phyloP scores from a whole-genome alignment of 2,113 vertebrate genomes.

The Bolborhynchus lineola region DNA sequence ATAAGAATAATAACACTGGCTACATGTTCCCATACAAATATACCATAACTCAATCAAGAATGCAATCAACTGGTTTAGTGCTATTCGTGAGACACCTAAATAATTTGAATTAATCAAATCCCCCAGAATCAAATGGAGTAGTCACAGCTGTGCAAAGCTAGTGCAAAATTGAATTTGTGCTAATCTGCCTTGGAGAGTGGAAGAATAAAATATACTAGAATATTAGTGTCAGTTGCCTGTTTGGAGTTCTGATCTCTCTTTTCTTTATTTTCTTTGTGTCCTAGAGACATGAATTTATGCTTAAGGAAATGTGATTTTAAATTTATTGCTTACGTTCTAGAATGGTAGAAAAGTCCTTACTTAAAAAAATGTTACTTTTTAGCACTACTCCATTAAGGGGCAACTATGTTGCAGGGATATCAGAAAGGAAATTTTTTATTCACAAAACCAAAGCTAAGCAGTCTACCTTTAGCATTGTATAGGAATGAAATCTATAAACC shows the following conservation, averaged over 20 bases:
- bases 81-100: background rate
- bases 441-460: background rate
- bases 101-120: conserved; percentile 36
- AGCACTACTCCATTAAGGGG: background rate
- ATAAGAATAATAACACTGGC: conserved; percentile 14
- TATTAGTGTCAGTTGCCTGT: background rate
- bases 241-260: background rate
- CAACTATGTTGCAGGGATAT: background rate
- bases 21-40: background rate
- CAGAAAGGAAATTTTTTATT: background rate
- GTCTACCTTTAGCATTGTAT: background rate
- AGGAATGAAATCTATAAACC: background rate
- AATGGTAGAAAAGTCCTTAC: background rate
- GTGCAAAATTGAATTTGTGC: conserved; percentile 36
- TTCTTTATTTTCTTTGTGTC: background rate
- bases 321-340: background rate
- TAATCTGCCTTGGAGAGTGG: background rate
- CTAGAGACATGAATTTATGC: background rate
- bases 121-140: conserved; percentile 7
- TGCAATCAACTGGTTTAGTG: background rate
- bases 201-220: background rate
- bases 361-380: background rate
- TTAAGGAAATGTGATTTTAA: background rate
- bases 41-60: conserved; percentile 7
- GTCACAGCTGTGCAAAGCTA: background rate